Evolutionary conservation across 1,140 invertebrate species (phyloP).

Genomic region (Hydropsyche tenuis): DNA sequence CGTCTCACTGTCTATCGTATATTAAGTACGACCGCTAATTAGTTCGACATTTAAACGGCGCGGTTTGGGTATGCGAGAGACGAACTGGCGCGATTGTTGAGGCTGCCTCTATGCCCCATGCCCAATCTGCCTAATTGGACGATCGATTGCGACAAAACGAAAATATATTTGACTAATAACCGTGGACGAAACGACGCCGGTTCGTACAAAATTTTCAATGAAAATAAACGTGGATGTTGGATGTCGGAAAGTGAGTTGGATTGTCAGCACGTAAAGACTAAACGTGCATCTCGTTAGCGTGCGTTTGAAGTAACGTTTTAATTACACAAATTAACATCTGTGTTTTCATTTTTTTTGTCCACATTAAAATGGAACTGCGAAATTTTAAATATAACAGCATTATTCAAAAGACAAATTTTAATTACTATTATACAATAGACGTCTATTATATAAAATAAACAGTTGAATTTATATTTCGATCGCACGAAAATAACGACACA

Average conservation of each 20-base stretch:
- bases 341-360: no score
- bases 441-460: no score
- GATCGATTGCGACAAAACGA: not conserved
- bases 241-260: not conserved
- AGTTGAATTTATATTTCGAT: no score
- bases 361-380: no score
- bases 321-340: no score
- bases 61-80: not conserved
- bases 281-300: slow-evolving; percentile 8
- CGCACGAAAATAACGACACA: no score
- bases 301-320: not conserved
- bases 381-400: no score
- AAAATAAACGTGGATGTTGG: not conserved
- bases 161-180: slow-evolving; percentile 8
- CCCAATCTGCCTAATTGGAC: slow-evolving; percentile 15
- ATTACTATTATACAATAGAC: no score
- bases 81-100: not conserved
- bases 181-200: not conserved
- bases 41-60: slow-evolving; percentile 41
- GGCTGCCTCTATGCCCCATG: not conserved
- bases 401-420: no score
- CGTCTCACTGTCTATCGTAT: not conserved
- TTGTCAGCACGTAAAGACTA: not conserved
- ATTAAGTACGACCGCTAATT: slow-evolving; percentile 36
- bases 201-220: not conserved